Conservation (phyloP, 1,140 invertebrate genomes). For the Penaeus vannamei region DNA sequence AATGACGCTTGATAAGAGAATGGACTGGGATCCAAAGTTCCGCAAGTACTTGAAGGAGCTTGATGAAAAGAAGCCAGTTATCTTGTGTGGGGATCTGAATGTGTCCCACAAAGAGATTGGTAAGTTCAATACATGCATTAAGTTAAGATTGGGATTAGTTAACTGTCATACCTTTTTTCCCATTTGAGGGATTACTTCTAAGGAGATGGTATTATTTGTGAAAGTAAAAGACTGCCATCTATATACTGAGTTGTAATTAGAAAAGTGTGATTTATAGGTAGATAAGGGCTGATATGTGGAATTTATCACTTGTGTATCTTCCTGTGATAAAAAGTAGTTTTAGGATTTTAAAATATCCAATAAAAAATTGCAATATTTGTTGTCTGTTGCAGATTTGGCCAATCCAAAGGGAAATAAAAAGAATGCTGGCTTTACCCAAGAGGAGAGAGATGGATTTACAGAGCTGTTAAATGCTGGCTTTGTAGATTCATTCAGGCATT, state of each 20-base stretch:
- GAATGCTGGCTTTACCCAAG: constrained; percentile 94
- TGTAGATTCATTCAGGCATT: constrained; percentile 88
- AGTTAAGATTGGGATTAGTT: background rate
- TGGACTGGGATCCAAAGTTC: constrained; percentile 92
- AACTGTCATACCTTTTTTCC: background rate
- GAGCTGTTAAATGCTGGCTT: constrained; percentile 84
- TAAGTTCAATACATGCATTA: constrained; percentile 70
- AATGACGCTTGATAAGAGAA: constrained; percentile 88
- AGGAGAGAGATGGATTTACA: constrained; percentile 93
- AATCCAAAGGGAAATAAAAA: constrained; percentile 96
- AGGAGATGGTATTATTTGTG: no score
- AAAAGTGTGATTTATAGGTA: no score
- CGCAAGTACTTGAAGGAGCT: constrained; percentile 83
- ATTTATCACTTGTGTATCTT: no score
- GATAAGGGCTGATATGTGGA: no score
- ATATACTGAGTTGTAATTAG: no score
- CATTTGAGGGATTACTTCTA: no score
- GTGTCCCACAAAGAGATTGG: constrained; percentile 96
- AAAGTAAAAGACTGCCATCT: no score
- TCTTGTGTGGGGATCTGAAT: constrained; percentile 97
- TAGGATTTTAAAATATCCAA: no score
- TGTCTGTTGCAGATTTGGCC: constrained; percentile 81
- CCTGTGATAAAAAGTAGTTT: no score
- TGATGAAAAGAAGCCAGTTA: constrained; percentile 92
- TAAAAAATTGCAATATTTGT: background rate